Evolutionary conservation across 2,113 vertebrate species (phyloP), one percentile per base, ranked within the genome.

Genomic region (Nansenia antarctica): DNA sequence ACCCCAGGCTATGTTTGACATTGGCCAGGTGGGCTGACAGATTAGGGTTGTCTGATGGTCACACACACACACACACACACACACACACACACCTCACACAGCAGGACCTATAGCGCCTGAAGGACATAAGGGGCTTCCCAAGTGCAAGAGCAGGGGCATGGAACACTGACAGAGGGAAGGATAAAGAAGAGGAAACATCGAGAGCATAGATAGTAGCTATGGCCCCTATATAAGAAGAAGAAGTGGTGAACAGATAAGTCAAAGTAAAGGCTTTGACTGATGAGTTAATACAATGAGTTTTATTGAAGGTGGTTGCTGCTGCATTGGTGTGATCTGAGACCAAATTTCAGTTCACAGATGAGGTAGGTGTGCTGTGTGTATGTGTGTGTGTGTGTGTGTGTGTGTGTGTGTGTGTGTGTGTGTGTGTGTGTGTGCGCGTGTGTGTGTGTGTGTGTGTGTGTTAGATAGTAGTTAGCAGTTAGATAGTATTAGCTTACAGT

Each of bases 281-380:
- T 60, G 6, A 67, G 22, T 67, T 72, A 67, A 72, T 74, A 72
- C n/a, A n/a, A n/a, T n/a, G 76, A 72, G 11, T 57, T 54, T 67
- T 69, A 70, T 37, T 52, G 34, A 42, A 64, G 52, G 37, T 22
- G 49, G 39, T 47, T 52, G 60, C 45, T 52, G 7, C 2, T 55
- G 26, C 26, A 22, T 27, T 15, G 45, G 29, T 76, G 68, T 72
- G 65, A 71, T 75, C 52, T 61, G 42, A 52, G 26, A 65, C 52
- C 53, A 29, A 20, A 30, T 31, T 8, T 26, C 26, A 31, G 15
- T 18, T n/a, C 15, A 69, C 12, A 3, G 20, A 65, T 34, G 26
- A 49, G 30, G 63, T 27, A 14, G 58, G 20, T 3, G 39, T 3
- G 2, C 39, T 42, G 15, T 42, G n/a, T n/a, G n/a, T n/a, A n/a